Evolutionary conservation across 2,113 vertebrate species (phyloP), one percentile per base, ranked within the genome.

Genomic region (Brachirus orientalis): DNA sequence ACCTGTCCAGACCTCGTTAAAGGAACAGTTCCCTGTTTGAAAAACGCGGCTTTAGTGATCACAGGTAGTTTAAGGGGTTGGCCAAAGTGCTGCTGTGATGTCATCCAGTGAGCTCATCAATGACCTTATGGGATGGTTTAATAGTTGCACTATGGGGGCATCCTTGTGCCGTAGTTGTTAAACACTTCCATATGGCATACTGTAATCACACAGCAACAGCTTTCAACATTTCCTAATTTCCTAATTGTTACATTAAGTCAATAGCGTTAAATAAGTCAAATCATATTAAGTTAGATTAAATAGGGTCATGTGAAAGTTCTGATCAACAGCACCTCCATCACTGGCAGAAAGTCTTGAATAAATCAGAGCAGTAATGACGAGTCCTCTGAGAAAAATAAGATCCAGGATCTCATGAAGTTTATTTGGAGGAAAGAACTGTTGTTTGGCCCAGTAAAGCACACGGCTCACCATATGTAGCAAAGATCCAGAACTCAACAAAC

Each of bases 61-160:
- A 35, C 40, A 64, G 57, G 20, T 9, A 6, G 63, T 60, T 22
- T 7, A 17, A 43, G 17, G 28, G 61, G 38, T 37, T 69, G 43
- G 57, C 28, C 48, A 20, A 50, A 14, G 54, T 44, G 63, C 35
- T 51, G 46, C 71, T 35, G 46, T 84, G 80, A 84, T 67, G 61
- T 86, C 76, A 76, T 52, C 47, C 36, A 8, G 66, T 71, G 76
- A 62, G 60, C 13, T 86, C 73, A 82, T 40, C 1, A 8, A 8
- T 60, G 44, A 74, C 33, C 35, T 59, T 40, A 65, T 18, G 41
- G 12, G 18, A 10, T 63, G 65, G 51, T 41, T 72, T 17, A 44
- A 55, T 17, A 18, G 22, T 44, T 38, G 35, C 40, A 46, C 36
- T 22, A 9, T 17, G n/a, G 18, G 40, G 46, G 43, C 7, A 16